phyloP scores from a whole-genome alignment of 2,113 vertebrate species.

The Thunnus thynnus region DNA sequence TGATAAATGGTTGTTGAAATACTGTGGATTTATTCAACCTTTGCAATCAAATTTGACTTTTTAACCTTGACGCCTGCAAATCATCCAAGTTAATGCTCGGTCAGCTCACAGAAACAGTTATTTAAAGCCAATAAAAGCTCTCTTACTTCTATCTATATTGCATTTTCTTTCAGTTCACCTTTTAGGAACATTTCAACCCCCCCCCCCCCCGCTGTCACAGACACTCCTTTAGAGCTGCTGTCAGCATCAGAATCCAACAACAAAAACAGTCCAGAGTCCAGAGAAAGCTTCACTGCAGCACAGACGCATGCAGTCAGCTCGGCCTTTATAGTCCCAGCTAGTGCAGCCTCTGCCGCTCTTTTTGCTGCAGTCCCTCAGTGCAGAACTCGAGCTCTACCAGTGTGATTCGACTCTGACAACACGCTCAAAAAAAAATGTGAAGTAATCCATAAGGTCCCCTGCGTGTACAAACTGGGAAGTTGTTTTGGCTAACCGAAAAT shows the following conservation, averaged over 20 bases:
- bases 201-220: not conserved
- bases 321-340: conserved; percentile 12
- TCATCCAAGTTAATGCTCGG: not conserved
- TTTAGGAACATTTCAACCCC: not conserved
- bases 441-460: conserved; percentile 34
- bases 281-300: not conserved
- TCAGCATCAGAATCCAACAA: conserved; percentile 28
- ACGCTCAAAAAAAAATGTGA: conserved; percentile 30
- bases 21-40: not conserved
- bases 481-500: conserved; percentile 48
- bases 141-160: not conserved
- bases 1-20: not conserved
- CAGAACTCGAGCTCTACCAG: not conserved
- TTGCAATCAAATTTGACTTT: not conserved
- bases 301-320: conserved; percentile 2
- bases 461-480: conserved; percentile 39
- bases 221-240: conserved; percentile 1
- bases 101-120: not conserved
- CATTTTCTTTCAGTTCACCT: not conserved
- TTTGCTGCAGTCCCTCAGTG: conserved; percentile 28
- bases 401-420: conserved; percentile 48
- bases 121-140: conserved; percentile 6
- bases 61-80: not conserved
- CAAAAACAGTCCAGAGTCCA: not conserved
- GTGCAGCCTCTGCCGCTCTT: conserved; percentile 22